These are phyloP conservation scores for Denticeps clupeoides DNA, from an alignment of 2,797 vertebrate genomes.

Conservation along the genomic window DNA sequence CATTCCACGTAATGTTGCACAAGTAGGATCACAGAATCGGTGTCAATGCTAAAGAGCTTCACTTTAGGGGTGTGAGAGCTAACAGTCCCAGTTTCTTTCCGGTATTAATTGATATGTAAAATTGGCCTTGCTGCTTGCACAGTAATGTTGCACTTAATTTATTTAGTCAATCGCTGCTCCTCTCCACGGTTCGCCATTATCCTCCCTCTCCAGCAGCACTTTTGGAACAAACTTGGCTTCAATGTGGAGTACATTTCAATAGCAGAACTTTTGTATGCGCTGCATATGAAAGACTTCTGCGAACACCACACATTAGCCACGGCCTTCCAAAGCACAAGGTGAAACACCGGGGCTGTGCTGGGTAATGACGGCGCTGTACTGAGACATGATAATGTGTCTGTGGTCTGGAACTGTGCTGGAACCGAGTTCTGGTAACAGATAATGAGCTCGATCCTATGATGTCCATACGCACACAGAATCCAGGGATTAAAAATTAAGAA, in stretches of 20 bases:
- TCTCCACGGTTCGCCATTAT: slow-evolving; percentile 47
- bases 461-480: no score
- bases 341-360: no score
- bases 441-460: no score
- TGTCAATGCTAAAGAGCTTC: slow-evolving; percentile 33
- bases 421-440: no score
- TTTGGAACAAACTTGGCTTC: slow-evolving; percentile 26
- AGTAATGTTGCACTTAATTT: slow-evolving; percentile 46
- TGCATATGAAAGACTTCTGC: slow-evolving; percentile 16
- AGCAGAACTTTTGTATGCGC: slow-evolving; percentile 11
- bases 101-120: slow-evolving; percentile 40
- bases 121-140: slow-evolving; percentile 35
- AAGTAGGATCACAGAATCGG: slow-evolving; percentile 43
- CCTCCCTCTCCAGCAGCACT: slow-evolving; percentile 40
- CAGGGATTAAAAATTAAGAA: no score
- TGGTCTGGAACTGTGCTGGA: no score
- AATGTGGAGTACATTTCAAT: slow-evolving; percentile 36
- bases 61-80: slow-evolving; percentile 33
- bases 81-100: slow-evolving; percentile 39
- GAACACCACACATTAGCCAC: no score
- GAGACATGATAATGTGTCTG: slow-evolving; percentile 32
- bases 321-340: no score
- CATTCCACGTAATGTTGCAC: slow-evolving; percentile 39
- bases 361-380: slow-evolving; percentile 18
- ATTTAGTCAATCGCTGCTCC: slow-evolving; percentile 43